These are phyloP conservation scores for Scatophagus argus DNA, from an alignment of 2,113 vertebrate genomes.

Conservation along the genomic window DNA sequence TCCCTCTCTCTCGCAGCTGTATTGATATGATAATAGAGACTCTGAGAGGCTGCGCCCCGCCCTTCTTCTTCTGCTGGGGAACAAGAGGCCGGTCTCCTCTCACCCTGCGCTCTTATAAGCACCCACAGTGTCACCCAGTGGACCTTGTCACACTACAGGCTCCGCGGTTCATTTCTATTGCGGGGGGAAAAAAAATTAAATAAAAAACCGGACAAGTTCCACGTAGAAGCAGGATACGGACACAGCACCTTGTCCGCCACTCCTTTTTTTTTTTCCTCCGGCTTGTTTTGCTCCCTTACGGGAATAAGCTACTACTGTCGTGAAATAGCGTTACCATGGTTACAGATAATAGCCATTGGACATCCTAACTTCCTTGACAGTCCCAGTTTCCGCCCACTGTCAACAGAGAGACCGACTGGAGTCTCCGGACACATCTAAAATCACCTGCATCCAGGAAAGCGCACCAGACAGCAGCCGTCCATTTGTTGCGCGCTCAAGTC, in stretches of 20 bases:
- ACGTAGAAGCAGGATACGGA: background rate
- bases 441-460: conserved; percentile 43
- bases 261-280: conserved; percentile 52
- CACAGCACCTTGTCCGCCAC: background rate
- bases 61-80: conserved; percentile 24
- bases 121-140: background rate
- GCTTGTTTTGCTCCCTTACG: conserved; percentile 43
- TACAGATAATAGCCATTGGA: conserved; percentile 42
- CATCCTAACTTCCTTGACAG: conserved; percentile 54
- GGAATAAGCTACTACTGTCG: conserved; percentile 19
- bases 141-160: background rate
- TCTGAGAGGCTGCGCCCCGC: conserved; percentile 37
- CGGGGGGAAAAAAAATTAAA: too few species aligned
- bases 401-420: conserved; percentile 43
- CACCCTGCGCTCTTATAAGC: background rate
- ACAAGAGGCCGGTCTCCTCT: conserved; percentile 2
- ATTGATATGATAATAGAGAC: conserved; percentile 17
- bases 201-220: background rate
- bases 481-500: conserved; percentile 45
- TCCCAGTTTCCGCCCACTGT: conserved; percentile 52
- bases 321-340: conserved; percentile 49
- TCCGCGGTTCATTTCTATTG: background rate
- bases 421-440: conserved; percentile 12
- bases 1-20: background rate
- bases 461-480: conserved; percentile 23